phyloP scores from a whole-genome alignment of 2,888 invertebrate species.

The Endotricha flammealis region DNA sequence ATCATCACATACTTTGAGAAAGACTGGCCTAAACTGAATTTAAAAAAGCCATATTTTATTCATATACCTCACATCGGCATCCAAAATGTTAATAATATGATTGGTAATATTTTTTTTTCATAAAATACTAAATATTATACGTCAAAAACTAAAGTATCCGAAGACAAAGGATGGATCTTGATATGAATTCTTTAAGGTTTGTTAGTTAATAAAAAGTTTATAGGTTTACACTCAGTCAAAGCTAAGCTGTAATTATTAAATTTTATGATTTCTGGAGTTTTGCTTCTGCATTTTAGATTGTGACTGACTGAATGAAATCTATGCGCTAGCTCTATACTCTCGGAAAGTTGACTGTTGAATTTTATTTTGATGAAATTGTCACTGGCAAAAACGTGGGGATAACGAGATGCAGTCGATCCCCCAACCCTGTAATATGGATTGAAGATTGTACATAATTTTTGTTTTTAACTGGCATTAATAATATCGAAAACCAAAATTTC shows the following conservation, averaged over 20 bases:
- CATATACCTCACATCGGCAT: constrained; percentile 32
- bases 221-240: constrained; percentile 15
- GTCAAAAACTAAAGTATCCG: constrained; percentile 41
- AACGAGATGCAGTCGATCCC: too few relatives aligned
- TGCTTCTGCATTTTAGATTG: too few relatives aligned
- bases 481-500: too few relatives aligned
- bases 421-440: too few relatives aligned
- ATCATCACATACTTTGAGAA: too few relatives aligned
- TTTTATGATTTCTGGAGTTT: neutral
- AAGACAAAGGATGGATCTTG: constrained; percentile 43
- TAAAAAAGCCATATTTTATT: constrained; percentile 23
- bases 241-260: constrained; percentile 6
- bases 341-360: too few relatives aligned
- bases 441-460: too few relatives aligned
- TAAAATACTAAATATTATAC: constrained; percentile 23
- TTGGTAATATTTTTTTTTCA: constrained; percentile 34
- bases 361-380: too few relatives aligned
- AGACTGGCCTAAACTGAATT: constrained; percentile 1
- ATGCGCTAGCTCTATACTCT: too few relatives aligned
- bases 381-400: too few relatives aligned
- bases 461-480: too few relatives aligned
- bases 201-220: constrained; percentile 31
- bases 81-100: constrained; percentile 37
- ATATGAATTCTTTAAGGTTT: constrained; percentile 41
- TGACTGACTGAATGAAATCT: too few relatives aligned